Percentiles rank a stretch among this genome's conserved stretches.
Conservation (phyloP, 2,888 invertebrate species). For the Lepidochrysops patricia region DNA sequence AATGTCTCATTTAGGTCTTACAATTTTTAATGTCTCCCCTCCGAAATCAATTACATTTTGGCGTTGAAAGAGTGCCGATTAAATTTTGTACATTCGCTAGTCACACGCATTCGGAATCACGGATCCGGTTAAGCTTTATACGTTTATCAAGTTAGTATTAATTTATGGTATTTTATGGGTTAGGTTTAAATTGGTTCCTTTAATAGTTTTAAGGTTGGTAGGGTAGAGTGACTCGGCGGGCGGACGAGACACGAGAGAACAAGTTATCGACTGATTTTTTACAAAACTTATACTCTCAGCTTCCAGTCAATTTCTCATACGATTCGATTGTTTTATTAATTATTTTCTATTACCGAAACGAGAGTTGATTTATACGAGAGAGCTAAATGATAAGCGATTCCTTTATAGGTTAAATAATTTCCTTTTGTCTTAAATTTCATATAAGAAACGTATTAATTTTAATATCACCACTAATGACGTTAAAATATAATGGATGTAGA, state of each 20-base stretch:
- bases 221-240: slow-evolving; percentile 27
- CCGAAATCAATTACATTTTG: background rate
- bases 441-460: slow-evolving; percentile 56
- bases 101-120: slow-evolving; percentile 1
- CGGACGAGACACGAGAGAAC: slow-evolving; percentile 41
- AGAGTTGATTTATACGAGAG: slow-evolving; percentile 27
- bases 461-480: slow-evolving; percentile 62
- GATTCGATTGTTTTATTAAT: slow-evolving; percentile 25
- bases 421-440: slow-evolving; percentile 38
- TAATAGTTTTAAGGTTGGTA: slow-evolving; percentile 42
- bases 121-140: background rate
- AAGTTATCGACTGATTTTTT: slow-evolving; percentile 62
- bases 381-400: slow-evolving; percentile 38
- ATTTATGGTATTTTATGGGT: slow-evolving; percentile 19
- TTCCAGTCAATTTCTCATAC: slow-evolving; percentile 30
- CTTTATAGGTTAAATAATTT: slow-evolving; percentile 29
- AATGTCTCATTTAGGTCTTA: background rate
- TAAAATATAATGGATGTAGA: slow-evolving; percentile 73
- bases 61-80: background rate
- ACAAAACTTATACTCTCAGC: slow-evolving; percentile 27
- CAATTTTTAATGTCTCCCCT: background rate
- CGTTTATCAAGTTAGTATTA: slow-evolving; percentile 18
- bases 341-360: slow-evolving; percentile 19
- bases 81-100: background rate
- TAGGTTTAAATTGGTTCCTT: slow-evolving; percentile 24